Base-by-base conservation (phyloP, 2,113 vertebrate genomes). In the Cettia cetti region DNA sequence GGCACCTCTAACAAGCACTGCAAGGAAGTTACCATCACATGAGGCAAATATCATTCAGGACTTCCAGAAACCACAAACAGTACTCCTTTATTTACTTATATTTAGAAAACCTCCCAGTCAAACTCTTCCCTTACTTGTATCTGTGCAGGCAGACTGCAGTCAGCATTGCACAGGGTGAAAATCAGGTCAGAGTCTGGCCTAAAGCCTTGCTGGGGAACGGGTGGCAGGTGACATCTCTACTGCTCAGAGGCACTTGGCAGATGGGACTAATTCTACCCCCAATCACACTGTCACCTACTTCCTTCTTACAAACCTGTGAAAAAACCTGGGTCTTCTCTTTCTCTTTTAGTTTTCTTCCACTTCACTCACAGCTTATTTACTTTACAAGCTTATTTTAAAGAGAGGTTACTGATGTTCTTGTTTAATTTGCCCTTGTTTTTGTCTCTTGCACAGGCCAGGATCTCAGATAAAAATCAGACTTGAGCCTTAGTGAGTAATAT, bases 391-490 rank as follows among this genome's bases (percentile, higher is more conserved):
- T 68, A 53, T 89, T 94, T 89, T 72, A 90, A 61, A 80, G 49
- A 74, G 22, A 56, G 30, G 14, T 90, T 86, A 81, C 37, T 54
- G 16, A 90, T 37, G n/a, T 59, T 86, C 78, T 65, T 40, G 35
- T 47, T 91, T 63, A 52, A 85, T 85, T 96, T 96, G 31, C 49
- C 74, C 39, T 97, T 94, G 84, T 56, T 95, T 97, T 97, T 95
- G 81, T 96, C 94, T 88, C 87, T 94, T 80, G 85, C 89, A 96
- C 79, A 96, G 95, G 90, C 86, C 74, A 90, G 86, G 95, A 96
- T 86, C 91, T 94, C 96, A 93, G 96, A 96, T 95, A 97, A 97
- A 95, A 97, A 97, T 96, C 96, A 97, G 95, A 87, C 95, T 97
- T 82, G 64, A 95, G 90, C 66, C 85, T 97, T 88, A 95, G 80